A percentile compares a stretch with the other conserved stretches of the same genome.
Conservation (phyloP, 1,140 invertebrate genomes). For the Panagrolaimus sp. region DNA sequence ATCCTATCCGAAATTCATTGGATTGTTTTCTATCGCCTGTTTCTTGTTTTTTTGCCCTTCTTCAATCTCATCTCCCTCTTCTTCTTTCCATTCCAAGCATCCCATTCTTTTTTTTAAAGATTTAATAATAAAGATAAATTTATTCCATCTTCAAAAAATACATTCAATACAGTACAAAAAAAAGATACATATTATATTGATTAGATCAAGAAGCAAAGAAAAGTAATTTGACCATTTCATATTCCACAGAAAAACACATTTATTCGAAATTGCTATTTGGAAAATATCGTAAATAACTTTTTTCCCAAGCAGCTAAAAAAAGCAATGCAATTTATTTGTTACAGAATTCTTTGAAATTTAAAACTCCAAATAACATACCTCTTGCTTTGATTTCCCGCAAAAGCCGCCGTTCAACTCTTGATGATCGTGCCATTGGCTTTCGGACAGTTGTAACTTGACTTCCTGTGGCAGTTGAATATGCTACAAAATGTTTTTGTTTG, state of each 20-base stretch:
- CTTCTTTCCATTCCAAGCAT: no score
- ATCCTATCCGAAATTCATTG: no score
- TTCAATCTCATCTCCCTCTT: no score
- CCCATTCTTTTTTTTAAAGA: no score
- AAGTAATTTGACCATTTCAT: no score
- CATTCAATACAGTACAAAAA: no score
- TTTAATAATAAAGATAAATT: no score
- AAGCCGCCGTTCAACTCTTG: neutral
- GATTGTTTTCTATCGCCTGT: no score
- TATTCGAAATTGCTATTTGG: neutral
- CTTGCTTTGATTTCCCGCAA: neutral
- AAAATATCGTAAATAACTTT: neutral
- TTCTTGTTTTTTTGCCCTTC: no score
- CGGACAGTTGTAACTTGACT: neutral
- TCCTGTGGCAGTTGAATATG: neutral
- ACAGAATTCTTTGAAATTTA: neutral
- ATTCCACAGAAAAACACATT: neutral
- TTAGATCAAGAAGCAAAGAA: neutral
- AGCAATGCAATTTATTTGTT: neutral
- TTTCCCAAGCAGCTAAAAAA: neutral
- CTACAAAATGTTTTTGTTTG: neutral
- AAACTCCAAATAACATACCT: neutral
- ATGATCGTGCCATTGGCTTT: neutral
- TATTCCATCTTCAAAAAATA: no score
- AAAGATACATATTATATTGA: neutral